Conservation (phyloP, 2,113 vertebrate genomes). For the Dinomys branickii region DNA sequence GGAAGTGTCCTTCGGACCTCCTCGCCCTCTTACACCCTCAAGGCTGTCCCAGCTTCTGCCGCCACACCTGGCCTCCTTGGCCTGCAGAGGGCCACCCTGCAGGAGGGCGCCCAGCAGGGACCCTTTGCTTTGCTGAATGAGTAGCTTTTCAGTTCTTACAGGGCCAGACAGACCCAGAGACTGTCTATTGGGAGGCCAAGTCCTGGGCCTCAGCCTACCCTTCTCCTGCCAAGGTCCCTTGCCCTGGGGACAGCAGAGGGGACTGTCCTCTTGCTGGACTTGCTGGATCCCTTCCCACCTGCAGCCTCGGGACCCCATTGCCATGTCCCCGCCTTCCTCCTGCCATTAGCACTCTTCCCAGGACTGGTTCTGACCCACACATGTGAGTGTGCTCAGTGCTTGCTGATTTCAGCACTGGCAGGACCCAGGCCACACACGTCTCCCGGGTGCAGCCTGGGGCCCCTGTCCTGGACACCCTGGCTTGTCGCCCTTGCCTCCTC, state of each 20-base stretch:
- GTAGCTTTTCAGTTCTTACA: neutral
- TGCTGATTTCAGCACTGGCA: neutral
- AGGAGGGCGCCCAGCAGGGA: accelerated
- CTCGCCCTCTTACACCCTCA: neutral
- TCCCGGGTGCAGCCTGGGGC: neutral
- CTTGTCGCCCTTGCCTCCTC: neutral
- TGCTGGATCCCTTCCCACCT: neutral
- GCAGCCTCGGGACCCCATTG: too few relatives aligned
- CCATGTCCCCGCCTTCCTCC: neutral
- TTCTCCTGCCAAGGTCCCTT: neutral
- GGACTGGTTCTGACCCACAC: neutral
- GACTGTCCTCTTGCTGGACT: neutral
- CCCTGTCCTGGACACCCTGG: neutral
- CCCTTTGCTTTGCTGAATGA: neutral
- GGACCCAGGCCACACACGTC: neutral
- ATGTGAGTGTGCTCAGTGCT: neutral
- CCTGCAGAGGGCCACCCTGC: neutral
- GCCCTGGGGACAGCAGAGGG: neutral
- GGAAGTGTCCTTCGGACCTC: neutral
- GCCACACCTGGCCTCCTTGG: accelerated
- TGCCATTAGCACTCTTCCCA: neutral
- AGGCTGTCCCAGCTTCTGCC: neutral
- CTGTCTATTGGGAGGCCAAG: neutral
- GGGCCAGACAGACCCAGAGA: neutral
- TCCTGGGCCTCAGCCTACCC: neutral